Conservation (phyloP, 1,140 invertebrate genomes). For the Drosophila setifemur region DNA sequence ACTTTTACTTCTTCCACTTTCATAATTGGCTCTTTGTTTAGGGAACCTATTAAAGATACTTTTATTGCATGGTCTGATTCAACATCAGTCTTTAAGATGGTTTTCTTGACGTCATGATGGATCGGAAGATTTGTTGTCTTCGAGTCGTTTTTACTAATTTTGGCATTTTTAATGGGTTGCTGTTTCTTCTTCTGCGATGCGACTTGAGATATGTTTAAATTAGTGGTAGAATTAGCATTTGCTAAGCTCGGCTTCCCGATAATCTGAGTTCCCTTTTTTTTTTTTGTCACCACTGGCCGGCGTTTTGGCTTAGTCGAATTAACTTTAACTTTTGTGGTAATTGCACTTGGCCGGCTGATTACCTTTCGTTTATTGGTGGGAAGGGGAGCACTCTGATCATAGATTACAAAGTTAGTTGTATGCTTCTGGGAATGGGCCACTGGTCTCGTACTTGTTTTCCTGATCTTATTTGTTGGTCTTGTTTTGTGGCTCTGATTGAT, state of each 20-base stretch:
- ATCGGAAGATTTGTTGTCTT: background rate
- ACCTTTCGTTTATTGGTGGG: constrained; percentile 7
- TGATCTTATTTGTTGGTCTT: background rate
- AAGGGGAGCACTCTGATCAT: background rate
- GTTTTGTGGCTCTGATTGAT: constrained; percentile 10
- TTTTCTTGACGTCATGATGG: background rate
- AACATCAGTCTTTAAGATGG: background rate
- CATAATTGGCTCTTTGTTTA: background rate
- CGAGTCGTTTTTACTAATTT: background rate
- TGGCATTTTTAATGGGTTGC: background rate
- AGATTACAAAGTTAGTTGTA: background rate
- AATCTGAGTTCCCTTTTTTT: background rate
- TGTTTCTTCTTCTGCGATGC: constrained; percentile 1
- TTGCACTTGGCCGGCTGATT: constrained; percentile 13
- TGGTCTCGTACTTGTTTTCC: background rate
- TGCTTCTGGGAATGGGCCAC: background rate
- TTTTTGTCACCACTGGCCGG: background rate
- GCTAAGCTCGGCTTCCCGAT: background rate
- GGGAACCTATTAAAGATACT: background rate
- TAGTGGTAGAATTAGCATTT: background rate
- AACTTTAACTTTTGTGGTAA: constrained; percentile 6
- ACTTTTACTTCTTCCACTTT: background rate
- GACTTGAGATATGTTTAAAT: constrained; percentile 5
- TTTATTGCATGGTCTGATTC: background rate
- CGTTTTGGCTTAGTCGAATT: background rate